Conservation (phyloP, 1,140 invertebrate species). For the Octopus bimaculoides region DNA sequence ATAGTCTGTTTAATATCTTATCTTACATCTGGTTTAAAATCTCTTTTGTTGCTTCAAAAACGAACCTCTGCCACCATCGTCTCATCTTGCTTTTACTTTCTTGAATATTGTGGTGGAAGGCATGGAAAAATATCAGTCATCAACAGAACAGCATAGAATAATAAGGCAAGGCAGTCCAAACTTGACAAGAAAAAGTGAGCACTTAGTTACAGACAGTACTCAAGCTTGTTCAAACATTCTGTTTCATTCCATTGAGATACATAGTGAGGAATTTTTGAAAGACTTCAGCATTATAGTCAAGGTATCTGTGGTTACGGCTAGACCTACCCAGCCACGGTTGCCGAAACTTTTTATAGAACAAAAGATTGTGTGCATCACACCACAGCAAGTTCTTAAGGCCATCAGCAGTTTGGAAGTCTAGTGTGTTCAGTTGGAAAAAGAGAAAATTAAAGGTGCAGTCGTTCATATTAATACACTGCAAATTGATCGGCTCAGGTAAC, state of each 20-base stretch:
- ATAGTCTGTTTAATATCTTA: too few relatives aligned
- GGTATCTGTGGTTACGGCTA: slow-evolving; percentile 66
- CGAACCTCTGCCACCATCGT: too few relatives aligned
- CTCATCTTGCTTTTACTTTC: too few relatives aligned
- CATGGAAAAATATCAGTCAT: too few relatives aligned
- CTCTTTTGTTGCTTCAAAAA: too few relatives aligned
- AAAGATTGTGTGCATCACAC: slow-evolving; percentile 64
- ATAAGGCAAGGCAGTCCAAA: too few relatives aligned
- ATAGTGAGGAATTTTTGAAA: slow-evolving; percentile 75
- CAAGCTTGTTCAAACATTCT: too few relatives aligned
- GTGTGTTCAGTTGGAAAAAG: slow-evolving; percentile 81
- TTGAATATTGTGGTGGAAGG: too few relatives aligned
- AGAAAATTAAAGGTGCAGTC: slow-evolving; percentile 75
- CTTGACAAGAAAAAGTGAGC: too few relatives aligned
- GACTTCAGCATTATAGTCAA: slow-evolving; percentile 74
- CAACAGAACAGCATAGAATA: too few relatives aligned
- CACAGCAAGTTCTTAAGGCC: slow-evolving; percentile 80
- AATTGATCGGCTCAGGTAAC: slow-evolving; percentile 73
- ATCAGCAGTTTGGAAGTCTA: slow-evolving; percentile 64
- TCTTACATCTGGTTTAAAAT: too few relatives aligned
- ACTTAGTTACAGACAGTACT: too few relatives aligned
- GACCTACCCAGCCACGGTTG: slow-evolving; percentile 43
- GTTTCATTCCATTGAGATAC: slow-evolving; percentile 64
- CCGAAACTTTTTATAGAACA: slow-evolving; percentile 64
- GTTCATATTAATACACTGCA: slow-evolving; percentile 79